phyloP scores from a whole-genome alignment of 2,797 vertebrate genomes.

The Neomorphus geoffroyi region DNA sequence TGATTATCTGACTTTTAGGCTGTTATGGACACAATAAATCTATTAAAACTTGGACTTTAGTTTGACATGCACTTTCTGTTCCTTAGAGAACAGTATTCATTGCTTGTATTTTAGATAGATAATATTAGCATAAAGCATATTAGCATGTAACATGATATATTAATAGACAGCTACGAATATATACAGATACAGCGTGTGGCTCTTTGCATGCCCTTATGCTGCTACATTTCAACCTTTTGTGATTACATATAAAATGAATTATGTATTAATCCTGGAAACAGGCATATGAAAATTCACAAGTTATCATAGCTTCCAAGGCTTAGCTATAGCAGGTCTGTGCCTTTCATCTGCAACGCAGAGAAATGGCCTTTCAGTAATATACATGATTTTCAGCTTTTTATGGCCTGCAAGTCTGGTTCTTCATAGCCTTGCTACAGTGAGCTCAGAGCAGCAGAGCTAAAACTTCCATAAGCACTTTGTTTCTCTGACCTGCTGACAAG shows the following conservation, averaged over 20 bases:
- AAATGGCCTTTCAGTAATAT: not conserved
- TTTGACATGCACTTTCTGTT: constrained; percentile 5
- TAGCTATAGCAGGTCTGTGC: not conserved
- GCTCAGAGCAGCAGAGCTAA: constrained; percentile 3
- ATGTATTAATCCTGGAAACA: not conserved
- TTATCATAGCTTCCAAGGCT: not conserved
- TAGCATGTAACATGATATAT: not conserved
- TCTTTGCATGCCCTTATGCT: not conserved
- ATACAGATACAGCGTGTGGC: not conserved
- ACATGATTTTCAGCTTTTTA: not conserved
- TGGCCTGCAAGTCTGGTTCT: not conserved
- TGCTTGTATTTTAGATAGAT: not conserved
- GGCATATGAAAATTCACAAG: not conserved
- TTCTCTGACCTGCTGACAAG: not conserved
- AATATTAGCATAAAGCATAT: not conserved
- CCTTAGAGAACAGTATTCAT: not conserved
- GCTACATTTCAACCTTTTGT: not conserved
- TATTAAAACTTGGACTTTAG: not conserved
- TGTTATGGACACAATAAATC: not conserved
- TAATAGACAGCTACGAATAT: not conserved
- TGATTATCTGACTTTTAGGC: not conserved
- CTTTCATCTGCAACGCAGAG: not conserved
- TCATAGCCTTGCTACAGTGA: not conserved
- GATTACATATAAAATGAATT: not conserved
- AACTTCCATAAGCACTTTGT: not conserved